Conservation (phyloP, 2,797 vertebrate genomes). For the Rhinogobio ventralis region DNA sequence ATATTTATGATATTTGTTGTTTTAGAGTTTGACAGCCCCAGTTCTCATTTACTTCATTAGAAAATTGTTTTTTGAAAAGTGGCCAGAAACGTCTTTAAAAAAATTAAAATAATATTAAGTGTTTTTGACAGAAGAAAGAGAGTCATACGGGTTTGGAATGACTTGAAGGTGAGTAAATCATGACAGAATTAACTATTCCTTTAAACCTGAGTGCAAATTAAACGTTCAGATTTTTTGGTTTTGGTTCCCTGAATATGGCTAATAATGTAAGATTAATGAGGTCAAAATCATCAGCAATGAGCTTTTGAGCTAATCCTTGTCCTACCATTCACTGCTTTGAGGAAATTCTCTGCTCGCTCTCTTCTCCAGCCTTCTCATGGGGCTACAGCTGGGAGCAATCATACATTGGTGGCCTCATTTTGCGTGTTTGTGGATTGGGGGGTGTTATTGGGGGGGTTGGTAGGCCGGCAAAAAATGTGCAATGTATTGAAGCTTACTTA, state of each 20-base stretch:
- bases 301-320: slow-evolving; percentile 51
- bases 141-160: background rate
- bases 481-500: slow-evolving; percentile 60
- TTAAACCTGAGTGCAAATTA: background rate
- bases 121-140: background rate
- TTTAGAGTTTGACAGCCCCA: background rate
- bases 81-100: background rate
- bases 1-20: background rate
- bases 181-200: slow-evolving; percentile 33
- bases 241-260: slow-evolving; percentile 36
- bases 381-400: slow-evolving; percentile 69
- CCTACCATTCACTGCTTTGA: slow-evolving; percentile 58
- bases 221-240: slow-evolving; percentile 14
- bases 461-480: slow-evolving; percentile 62
- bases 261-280: slow-evolving; percentile 55
- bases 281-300: slow-evolving; percentile 47
- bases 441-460: slow-evolving; percentile 25
- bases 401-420: slow-evolving; percentile 61
- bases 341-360: slow-evolving; percentile 35
- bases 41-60: too few relatives aligned
- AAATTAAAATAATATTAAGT: background rate
- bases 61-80: background rate
- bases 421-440: slow-evolving; percentile 22
- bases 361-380: slow-evolving; percentile 35
- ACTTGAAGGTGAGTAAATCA: slow-evolving; percentile 26